Percentiles rank a stretch among this genome's conserved stretches.
Evolutionary conservation across 2,113 vertebrate genomes (phyloP).

Genomic region (Podilymbus podiceps): DNA sequence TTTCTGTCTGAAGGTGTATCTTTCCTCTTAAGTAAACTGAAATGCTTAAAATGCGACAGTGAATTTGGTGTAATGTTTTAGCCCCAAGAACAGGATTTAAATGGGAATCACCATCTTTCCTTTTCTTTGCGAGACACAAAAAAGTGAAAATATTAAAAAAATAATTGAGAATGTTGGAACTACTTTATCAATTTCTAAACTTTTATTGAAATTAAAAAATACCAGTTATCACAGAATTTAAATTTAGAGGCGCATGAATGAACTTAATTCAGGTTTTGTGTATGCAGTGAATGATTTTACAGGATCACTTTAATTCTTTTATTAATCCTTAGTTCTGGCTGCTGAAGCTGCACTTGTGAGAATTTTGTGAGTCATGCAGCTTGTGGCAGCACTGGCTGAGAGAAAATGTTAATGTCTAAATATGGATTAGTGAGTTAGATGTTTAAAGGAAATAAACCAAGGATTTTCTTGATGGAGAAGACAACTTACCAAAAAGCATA

Average conservation of each 20-base stretch:
- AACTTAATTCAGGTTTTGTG: background rate
- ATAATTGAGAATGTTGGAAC: background rate
- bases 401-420: background rate
- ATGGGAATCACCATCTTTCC: background rate
- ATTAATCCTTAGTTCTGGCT: background rate
- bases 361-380: background rate
- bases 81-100: background rate
- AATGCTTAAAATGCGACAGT: background rate
- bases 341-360: background rate
- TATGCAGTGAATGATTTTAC: background rate
- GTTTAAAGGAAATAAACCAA: background rate
- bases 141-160: background rate
- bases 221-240: background rate
- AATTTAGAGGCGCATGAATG: background rate
- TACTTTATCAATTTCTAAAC: background rate
- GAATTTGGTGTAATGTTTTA: background rate
- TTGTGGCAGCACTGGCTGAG: background rate
- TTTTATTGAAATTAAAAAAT: background rate
- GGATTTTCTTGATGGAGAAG: background rate
- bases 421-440: background rate
- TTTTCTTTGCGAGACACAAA: background rate
- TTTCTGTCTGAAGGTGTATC: background rate
- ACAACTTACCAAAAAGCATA: background rate
- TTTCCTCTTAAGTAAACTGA: background rate
- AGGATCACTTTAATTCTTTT: background rate